phyloP scores from a whole-genome alignment of 2,797 vertebrate genomes.

The Coreius guichenoti region DNA sequence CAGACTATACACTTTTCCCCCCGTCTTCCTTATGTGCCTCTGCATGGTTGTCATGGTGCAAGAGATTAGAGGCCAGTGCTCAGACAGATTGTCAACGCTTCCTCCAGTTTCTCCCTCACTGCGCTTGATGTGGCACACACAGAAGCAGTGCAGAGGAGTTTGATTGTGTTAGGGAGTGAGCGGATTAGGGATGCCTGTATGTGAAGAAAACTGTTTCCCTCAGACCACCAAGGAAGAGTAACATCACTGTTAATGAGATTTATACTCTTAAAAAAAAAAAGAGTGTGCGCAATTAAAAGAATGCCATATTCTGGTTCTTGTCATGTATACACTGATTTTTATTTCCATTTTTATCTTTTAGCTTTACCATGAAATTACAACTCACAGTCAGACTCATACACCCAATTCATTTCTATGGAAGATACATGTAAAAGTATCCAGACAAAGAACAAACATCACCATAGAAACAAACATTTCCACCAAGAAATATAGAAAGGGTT shows the following conservation, averaged over 20 bases:
- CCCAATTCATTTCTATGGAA: constrained; percentile 62
- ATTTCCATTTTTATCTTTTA: constrained; percentile 59
- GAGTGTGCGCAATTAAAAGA: neutral
- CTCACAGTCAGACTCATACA: constrained; percentile 70
- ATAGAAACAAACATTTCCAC: constrained; percentile 74
- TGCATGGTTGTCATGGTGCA: constrained; percentile 56
- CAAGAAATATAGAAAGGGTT: constrained; percentile 57
- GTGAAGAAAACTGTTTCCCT: constrained; percentile 42
- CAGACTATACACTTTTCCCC: constrained; percentile 6
- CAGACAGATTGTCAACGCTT: constrained; percentile 60
- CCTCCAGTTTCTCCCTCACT: constrained; percentile 43
- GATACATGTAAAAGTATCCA: constrained; percentile 59
- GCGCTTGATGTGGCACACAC: constrained; percentile 58
- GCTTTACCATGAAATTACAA: constrained; percentile 65
- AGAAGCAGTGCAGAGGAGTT: constrained; percentile 48
- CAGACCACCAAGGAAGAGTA: constrained; percentile 39
- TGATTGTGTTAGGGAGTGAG: constrained; percentile 59
- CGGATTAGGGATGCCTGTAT: constrained; percentile 59
- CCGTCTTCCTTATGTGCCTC: constrained; percentile 7
- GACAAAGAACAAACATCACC: constrained; percentile 71
- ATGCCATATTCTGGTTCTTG: constrained; percentile 36
- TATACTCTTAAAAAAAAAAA: neutral
- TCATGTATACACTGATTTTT: constrained; percentile 56
- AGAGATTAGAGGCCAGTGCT: constrained; percentile 60
- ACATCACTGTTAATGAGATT: constrained; percentile 33